A percentile compares a stretch with the other conserved stretches of the same genome.
Evolutionary conservation across 2,888 invertebrate species (phyloP).

Genomic region (Mechanitis mazaeus): DNA sequence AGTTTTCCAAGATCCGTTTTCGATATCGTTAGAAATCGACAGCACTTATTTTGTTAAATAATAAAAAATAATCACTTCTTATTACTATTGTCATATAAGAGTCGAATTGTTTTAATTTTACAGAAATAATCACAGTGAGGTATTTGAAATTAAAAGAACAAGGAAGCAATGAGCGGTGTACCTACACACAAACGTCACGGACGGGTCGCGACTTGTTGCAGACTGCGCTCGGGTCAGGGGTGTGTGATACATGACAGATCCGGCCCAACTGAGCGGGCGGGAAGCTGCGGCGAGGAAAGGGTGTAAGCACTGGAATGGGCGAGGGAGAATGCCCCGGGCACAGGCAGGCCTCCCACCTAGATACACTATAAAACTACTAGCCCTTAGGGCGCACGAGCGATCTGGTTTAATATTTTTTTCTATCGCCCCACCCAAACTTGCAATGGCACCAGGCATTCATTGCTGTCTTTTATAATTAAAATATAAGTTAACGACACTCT

Average conservation of each 20-base stretch:
- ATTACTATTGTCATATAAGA: too few relatives aligned
- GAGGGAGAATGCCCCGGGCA: conserved; percentile 2
- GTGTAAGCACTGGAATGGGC: neutral
- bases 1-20: too few relatives aligned
- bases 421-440: conserved; percentile 1
- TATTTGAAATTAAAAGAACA: too few relatives aligned
- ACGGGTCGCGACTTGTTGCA: conserved; percentile 13
- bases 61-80: neutral
- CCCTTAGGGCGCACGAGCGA: conserved; percentile 19
- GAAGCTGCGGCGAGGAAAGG: conserved; percentile 5
- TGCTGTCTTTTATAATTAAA: neutral
- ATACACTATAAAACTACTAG: conserved; percentile 7
- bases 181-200: neutral
- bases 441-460: neutral
- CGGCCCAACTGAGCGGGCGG: conserved; percentile 6
- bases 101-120: too few relatives aligned
- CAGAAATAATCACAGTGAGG: too few relatives aligned
- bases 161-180: too few relatives aligned
- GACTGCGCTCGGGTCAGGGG: conserved; percentile 1
- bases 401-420: conserved; percentile 2
- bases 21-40: conserved; percentile 14
- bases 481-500: neutral
- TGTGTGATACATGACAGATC: conserved; percentile 13
- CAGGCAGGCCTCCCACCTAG: conserved; percentile 1
- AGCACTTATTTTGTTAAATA: conserved; percentile 7